Percentiles rank a stretch among this genome's conserved stretches.
These are phyloP conservation scores for Pseudococcus viburni DNA, from an alignment of 2,888 invertebrate species.

Conservation along the genomic window DNA sequence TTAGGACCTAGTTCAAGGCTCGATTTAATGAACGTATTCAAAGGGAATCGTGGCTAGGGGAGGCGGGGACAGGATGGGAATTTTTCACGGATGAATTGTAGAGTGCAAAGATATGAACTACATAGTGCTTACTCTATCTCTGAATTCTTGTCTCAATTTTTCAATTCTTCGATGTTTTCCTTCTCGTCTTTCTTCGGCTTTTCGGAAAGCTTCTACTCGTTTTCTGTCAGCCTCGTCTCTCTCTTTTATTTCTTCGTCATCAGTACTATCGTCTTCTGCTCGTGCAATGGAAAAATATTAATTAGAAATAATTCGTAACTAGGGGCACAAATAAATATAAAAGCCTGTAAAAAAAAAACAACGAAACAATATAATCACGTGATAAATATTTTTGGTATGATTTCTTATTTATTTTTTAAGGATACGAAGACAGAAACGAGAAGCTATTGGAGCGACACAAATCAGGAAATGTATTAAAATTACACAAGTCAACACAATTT, in stretches of 20 bases:
- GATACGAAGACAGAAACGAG: background rate
- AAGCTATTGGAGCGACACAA: background rate
- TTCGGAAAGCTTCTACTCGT: conserved; percentile 96
- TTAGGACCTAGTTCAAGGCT: conserved; percentile 11
- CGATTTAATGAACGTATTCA: background rate
- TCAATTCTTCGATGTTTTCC: conserved; percentile 99
- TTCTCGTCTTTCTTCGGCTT: conserved; percentile 98
- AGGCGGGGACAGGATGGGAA: background rate
- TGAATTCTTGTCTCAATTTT: conserved; percentile 98
- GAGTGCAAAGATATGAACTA: background rate
- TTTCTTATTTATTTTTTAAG: too few relatives aligned
- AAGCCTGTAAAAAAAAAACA: too few relatives aligned
- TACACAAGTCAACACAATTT: too few relatives aligned
- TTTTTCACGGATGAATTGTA: background rate
- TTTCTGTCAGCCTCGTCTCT: conserved; percentile 98
- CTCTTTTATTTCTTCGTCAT: conserved; percentile 97
- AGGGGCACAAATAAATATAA: too few relatives aligned
- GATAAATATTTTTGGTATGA: too few relatives aligned
- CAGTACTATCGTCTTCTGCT: conserved; percentile 88
- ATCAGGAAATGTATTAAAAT: conserved; percentile 7
- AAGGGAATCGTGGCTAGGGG: background rate
- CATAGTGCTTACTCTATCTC: conserved; percentile 89
- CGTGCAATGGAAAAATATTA: conserved; percentile 76
- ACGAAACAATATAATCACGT: too few relatives aligned
- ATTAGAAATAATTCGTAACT: too few relatives aligned